Evolutionary conservation across 30 jellyfish, hydroid and myxozoan species (phyloP), one percentile per base, ranked within the genome.

Genomic region (Pelagia noctiluca): DNA sequence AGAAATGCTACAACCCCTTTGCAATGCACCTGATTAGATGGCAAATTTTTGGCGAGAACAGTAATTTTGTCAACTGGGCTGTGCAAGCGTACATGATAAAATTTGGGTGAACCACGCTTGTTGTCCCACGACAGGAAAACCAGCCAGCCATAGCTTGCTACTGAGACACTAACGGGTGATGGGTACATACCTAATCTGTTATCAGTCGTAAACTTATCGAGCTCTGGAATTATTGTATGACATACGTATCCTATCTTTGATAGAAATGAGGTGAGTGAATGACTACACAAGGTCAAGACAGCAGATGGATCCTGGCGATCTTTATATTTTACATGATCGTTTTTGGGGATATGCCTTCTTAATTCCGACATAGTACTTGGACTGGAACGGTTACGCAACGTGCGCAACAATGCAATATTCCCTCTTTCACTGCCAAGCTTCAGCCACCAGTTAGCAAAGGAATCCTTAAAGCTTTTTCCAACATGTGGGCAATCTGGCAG

Each of bases 241-340:
- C n/a, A n/a, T n/a, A n/a, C n/a, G n/a, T n/a, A n/a, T n/a, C n/a
- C n/a, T n/a, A n/a, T n/a, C n/a, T n/a, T n/a, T n/a, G n/a, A n/a
- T n/a, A n/a, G n/a, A n/a, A n/a, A n/a, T n/a, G n/a, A n/a, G n/a
- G n/a, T n/a, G n/a, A n/a, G n/a, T n/a, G n/a, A n/a, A n/a, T n/a
- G n/a, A n/a, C n/a, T n/a, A n/a, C n/a, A n/a, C n/a, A n/a, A n/a
- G n/a, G n/a, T n/a, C n/a, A n/a, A n/a, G n/a, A n/a, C n/a, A n/a
- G n/a, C n/a, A n/a, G n/a, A n/a, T n/a, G n/a, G n/a, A 52, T 73
- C 85, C 34, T 73, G 85, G 8, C 75, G 85, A 34, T 73, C 85
- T 52, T 49, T 73, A 28, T 73, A 42, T 2, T 69, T 69, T 1
- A 73, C 85, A 1, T 73, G 35, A 73, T 73, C 85, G 25, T 7